Base-by-base conservation (phyloP, 1,140 invertebrate species). In the Drosophila aff. region DNA sequence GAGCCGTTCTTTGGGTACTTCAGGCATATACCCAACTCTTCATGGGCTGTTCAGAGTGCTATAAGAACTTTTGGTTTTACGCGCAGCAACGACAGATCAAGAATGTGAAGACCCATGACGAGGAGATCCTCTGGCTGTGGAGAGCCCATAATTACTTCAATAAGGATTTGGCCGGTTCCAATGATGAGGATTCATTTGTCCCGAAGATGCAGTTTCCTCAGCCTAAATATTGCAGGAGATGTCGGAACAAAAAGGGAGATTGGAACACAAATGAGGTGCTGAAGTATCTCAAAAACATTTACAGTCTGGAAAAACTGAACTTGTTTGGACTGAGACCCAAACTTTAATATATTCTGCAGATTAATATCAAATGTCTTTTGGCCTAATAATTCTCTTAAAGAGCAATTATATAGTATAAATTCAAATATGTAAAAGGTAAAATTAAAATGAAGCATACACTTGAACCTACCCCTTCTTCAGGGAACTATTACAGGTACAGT, bases 81-180 rank as follows among this genome's bases (percentile, higher is more conserved):
- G 95, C 96, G 2, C 82, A 94, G 23, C 92, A 93, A 74, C 94
- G 95, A 49, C 94, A 95, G 55, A 93, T 96, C 43, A 94, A 94
- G 38, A 93, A 95, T 59, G 95, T 98, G 0, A 92, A 93, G 23
- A 95, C 94, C 43, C 93, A 94, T 43, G 94, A 97, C 59, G 96
- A 97, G 50, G 95, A 96, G 40, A 95, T 99, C 4, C 80, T 99
- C 11, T 99, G 98, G 98, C 93, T 99, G 5, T 99, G 99, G 99
- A 94, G 94, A 74, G 96, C 97, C 4, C 98, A 99, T 89, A 99
- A 99, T 57, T 0, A 57, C 6, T 57, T 57, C 9, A 57, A 57
- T 40, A n/a, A 0, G 15, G 23, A 40, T 11, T 23, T 57, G 5
- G 21, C 15, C 9, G 36, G 15, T 93, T 95, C 96, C 91, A 97